Percentiles rank a stretch among this genome's conserved stretches.
Evolutionary conservation across 1,140 invertebrate genomes (phyloP).

Genomic region (Bombus waltoni): DNA sequence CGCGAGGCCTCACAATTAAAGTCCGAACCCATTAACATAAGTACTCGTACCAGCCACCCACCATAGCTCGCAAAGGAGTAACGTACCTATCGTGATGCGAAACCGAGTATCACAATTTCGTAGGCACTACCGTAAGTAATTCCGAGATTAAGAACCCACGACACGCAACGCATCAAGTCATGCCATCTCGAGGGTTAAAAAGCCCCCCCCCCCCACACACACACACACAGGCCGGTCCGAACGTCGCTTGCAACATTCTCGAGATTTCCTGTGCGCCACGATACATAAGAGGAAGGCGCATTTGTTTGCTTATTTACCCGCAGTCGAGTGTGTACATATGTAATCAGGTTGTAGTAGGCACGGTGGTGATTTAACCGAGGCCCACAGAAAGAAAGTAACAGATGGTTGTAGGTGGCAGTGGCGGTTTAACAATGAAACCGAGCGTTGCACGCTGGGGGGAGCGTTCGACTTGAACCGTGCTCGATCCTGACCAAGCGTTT

Average conservation of each 20-base stretch:
- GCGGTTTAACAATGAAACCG: slow-evolving; percentile 71
- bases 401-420: slow-evolving; percentile 75
- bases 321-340: slow-evolving; percentile 58
- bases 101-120: too few species aligned
- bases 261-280: slow-evolving; percentile 54
- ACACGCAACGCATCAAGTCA: background rate
- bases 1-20: too few species aligned
- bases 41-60: too few species aligned
- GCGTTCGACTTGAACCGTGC: slow-evolving; percentile 28
- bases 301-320: slow-evolving; percentile 60
- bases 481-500: slow-evolving; percentile 56
- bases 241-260: slow-evolving; percentile 57
- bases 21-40: too few species aligned
- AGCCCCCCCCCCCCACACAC: background rate
- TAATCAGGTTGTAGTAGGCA: slow-evolving; percentile 64
- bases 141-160: too few species aligned
- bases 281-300: slow-evolving; percentile 3
- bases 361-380: slow-evolving; percentile 72
- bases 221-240: background rate
- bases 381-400: slow-evolving; percentile 75
- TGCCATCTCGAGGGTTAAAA: background rate
- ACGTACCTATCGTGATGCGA: too few species aligned
- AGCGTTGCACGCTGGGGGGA: slow-evolving; percentile 22
- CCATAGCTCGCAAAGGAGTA: too few species aligned
- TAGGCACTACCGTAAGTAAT: too few species aligned